A percentile compares a stretch with the other conserved stretches of the same genome.
phyloP scores from a whole-genome alignment of 1,140 invertebrate species.

The Paralvinella palmiformis region DNA sequence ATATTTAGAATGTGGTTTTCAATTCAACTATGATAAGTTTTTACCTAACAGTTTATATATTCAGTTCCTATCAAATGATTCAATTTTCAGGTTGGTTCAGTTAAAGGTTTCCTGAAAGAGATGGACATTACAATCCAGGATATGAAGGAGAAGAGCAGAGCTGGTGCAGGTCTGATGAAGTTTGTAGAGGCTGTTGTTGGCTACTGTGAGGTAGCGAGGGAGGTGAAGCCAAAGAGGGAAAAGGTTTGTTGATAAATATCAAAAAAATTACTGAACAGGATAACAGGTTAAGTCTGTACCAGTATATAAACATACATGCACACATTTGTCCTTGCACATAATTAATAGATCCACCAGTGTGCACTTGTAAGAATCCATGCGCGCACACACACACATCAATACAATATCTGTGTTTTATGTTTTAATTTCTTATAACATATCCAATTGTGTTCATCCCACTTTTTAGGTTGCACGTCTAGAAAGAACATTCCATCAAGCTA shows the following conservation, averaged over 20 bases:
- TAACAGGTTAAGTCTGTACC: no score
- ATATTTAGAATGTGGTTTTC: background rate
- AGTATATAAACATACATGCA: no score
- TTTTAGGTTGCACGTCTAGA: constrained; percentile 68
- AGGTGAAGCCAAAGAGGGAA: constrained; percentile 83
- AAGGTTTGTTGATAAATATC: no score
- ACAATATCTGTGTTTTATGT: no score
- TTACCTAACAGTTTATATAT: background rate
- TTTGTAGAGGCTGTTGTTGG: constrained; percentile 79
- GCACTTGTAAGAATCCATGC: no score
- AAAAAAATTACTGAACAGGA: no score
- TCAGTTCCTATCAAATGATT: background rate
- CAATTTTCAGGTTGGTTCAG: constrained; percentile 3
- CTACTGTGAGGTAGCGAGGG: constrained; percentile 76
- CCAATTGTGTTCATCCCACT: no score
- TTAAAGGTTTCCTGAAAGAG: constrained; percentile 40
- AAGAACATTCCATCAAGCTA: constrained; percentile 49
- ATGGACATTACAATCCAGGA: constrained; percentile 45
- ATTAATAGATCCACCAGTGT: no score
- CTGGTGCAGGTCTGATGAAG: constrained; percentile 74
- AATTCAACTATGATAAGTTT: background rate
- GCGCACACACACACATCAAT: no score
- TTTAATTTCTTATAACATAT: no score
- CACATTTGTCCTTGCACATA: no score
- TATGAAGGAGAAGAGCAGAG: constrained; percentile 56